phyloP scores from a whole-genome alignment of 2,113 vertebrate genomes.

The Hippoglossus stenolepis region DNA sequence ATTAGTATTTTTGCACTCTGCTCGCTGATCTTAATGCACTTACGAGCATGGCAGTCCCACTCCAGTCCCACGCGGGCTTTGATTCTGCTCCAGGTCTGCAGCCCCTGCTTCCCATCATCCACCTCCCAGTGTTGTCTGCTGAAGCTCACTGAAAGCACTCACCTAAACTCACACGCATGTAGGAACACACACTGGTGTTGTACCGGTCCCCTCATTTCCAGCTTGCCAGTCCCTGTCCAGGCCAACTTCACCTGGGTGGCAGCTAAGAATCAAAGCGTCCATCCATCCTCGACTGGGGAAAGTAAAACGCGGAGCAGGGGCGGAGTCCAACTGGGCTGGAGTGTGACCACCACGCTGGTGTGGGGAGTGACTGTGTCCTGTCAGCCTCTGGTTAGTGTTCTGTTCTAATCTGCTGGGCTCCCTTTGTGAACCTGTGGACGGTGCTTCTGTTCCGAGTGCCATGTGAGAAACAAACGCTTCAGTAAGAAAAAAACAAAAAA shows the following conservation, averaged over 20 bases:
- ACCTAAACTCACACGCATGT: slow-evolving; percentile 21
- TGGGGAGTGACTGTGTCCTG: slow-evolving; percentile 79
- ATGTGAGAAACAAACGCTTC: slow-evolving; percentile 82
- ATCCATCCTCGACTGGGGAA: slow-evolving; percentile 47
- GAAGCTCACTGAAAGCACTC: slow-evolving; percentile 49
- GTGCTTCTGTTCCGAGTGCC: slow-evolving; percentile 81
- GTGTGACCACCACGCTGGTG: slow-evolving; percentile 69
- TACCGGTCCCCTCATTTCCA: slow-evolving; percentile 33
- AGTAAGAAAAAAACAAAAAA: slow-evolving; percentile 46
- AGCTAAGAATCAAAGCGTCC: slow-evolving; percentile 64
- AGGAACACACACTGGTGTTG: slow-evolving; percentile 9
- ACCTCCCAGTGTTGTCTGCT: slow-evolving; percentile 46
- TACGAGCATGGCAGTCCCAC: slow-evolving; percentile 73
- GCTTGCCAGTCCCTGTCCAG: slow-evolving; percentile 39
- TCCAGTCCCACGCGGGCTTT: slow-evolving; percentile 60
- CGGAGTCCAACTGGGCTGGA: slow-evolving; percentile 52
- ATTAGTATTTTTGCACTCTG: slow-evolving; percentile 86
- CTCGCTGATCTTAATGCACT: slow-evolving; percentile 83
- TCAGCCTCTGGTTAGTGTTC: slow-evolving; percentile 80
- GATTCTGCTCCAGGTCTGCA: slow-evolving; percentile 58
- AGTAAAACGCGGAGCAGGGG: slow-evolving; percentile 47
- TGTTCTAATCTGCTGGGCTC: slow-evolving; percentile 80
- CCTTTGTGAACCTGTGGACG: slow-evolving; percentile 82
- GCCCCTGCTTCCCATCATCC: slow-evolving; percentile 49
- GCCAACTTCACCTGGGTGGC: slow-evolving; percentile 67